Evolutionary conservation across 2,797 vertebrate species (phyloP).

Genomic region (Danio kyathit): DNA sequence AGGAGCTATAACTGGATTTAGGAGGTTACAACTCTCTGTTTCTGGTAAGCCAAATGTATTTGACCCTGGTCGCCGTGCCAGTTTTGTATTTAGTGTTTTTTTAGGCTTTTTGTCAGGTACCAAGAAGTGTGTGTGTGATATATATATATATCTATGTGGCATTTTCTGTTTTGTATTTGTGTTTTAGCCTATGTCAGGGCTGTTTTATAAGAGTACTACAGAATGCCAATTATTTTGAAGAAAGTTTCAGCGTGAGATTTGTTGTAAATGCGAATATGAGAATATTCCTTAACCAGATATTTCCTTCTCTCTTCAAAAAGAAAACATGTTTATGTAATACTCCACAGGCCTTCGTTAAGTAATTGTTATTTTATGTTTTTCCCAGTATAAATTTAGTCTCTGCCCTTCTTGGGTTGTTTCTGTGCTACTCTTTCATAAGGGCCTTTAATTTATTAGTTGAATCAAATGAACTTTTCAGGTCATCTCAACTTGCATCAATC

Average conservation of each 20-base stretch:
- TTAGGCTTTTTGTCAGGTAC: background rate
- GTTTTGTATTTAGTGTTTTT: background rate
- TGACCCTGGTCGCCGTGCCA: background rate
- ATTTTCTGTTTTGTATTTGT: background rate
- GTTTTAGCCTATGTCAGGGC: too few species aligned
- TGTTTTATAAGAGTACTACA: background rate
- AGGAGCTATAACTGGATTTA: background rate
- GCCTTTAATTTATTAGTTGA: too few species aligned
- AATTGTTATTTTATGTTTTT: background rate
- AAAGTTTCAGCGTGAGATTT: background rate
- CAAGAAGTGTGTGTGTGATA: background rate
- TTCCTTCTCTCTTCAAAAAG: background rate
- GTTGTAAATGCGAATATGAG: background rate
- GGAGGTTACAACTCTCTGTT: background rate
- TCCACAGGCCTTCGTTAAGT: background rate
- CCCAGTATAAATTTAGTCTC: background rate
- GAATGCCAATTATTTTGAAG: background rate
- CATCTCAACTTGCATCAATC: too few species aligned
- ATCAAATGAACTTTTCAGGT: too few species aligned
- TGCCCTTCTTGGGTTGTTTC: background rate
- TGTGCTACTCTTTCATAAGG: background rate
- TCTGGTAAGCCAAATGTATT: background rate
- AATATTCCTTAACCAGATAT: background rate
- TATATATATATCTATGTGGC: too few species aligned
- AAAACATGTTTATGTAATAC: background rate